Base-by-base conservation (phyloP, 2,888 invertebrate species). In the Trichopria drosophilae region DNA sequence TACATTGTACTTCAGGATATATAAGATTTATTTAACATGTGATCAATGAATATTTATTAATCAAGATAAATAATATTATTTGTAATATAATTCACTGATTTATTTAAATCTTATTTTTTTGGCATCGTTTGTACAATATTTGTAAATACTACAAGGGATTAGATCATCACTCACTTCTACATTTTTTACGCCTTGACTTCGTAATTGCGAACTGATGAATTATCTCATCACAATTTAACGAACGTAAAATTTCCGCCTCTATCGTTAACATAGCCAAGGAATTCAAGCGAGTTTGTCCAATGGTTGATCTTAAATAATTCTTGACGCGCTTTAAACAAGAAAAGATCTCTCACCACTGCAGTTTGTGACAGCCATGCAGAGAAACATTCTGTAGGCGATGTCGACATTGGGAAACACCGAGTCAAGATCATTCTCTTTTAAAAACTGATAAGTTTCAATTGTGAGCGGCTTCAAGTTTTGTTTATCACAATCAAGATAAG, bases 241-340 rank as follows among this genome's bases (percentile, higher is more conserved):
- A 35, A 4, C 35, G 19, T 1, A 51, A 10, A 18, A 55, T 9
- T 22, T 51, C 32, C 15, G 51, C 43, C 26, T 55, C 51, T 13
- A 48, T 51, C 7, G 40, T 26, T 13, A 55, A 19, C 20, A 47
- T 15, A 2, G 51, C 48, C 4, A 51, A 28, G 35, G 42, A 15
- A 44, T 51, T 55, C 18, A 55, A 29, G 10, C 31, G 22, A 28
- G 51, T 35, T 32, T 47, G 39, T 15, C 18, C 10, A 12, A 51
- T 31, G 6, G 35, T 19, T 16, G 55, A 51, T 26, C 55, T 22
- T 10, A 51, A 26, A 52, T 45, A 55, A 13, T 34, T 40, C 12
- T 53, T 48, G 2, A 53, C 42, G 6, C 48, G 34, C 26, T 48
- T 47, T 5, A 55, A 23, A 31, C 35, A 41, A 10, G 51, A 55